A percentile compares a stretch with the other conserved stretches of the same genome.
phyloP scores from a whole-genome alignment of 2,797 vertebrate species.

The Brachymystax lenok region DNA sequence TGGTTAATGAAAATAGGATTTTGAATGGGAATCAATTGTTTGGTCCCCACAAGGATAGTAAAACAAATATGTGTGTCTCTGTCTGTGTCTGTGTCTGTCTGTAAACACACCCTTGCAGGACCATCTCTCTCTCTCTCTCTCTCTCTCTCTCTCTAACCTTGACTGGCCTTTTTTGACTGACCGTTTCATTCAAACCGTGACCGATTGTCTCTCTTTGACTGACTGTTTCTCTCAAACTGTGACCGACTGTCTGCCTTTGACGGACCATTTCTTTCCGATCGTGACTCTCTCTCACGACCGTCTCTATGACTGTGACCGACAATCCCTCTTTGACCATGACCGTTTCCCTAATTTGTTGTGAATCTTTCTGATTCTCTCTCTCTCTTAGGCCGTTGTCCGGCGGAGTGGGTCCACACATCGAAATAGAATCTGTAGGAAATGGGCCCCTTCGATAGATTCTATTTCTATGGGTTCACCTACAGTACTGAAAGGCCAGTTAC shows the following conservation, averaged over 20 bases:
- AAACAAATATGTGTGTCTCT: too few species aligned
- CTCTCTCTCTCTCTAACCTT: slow-evolving; percentile 17
- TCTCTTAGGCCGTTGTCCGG: neutral
- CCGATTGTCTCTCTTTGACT: slow-evolving; percentile 16
- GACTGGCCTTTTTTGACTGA: neutral
- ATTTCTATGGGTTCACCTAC: too few species aligned
- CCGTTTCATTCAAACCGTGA: neutral
- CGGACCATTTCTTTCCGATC: neutral
- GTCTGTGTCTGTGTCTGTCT: too few species aligned
- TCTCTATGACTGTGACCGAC: neutral
- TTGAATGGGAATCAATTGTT: too few species aligned
- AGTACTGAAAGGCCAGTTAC: neutral
- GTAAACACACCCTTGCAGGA: too few species aligned
- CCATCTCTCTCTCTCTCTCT: slow-evolving; percentile 12
- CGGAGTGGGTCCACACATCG: too few species aligned
- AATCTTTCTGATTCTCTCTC: neutral
- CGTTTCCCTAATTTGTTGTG: neutral
- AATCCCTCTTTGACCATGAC: neutral
- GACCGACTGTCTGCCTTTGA: slow-evolving; percentile 8
- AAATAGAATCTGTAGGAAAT: too few species aligned
- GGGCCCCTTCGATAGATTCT: too few species aligned
- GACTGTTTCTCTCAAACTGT: slow-evolving; percentile 3
- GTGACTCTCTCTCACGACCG: neutral
- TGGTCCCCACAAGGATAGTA: too few species aligned
- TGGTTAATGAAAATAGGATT: neutral